These are phyloP conservation scores for Paguma larvata DNA, from an alignment of 2,797 vertebrate genomes.

Conservation along the genomic window DNA sequence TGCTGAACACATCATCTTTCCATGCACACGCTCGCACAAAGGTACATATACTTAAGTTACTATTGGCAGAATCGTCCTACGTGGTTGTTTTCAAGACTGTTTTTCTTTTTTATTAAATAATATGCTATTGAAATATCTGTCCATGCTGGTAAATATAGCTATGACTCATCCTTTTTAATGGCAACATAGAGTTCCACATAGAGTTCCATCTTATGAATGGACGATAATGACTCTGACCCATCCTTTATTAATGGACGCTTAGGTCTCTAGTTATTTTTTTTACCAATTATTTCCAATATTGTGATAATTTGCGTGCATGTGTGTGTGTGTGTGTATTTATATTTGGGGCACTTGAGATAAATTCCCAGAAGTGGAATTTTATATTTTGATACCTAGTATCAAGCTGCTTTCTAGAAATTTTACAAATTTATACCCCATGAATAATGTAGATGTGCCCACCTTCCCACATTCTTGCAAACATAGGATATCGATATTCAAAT, in stretches of 20 bases:
- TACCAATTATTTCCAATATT: background rate
- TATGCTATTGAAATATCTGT: conserved; percentile 1
- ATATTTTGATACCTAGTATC: background rate
- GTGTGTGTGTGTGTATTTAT: background rate
- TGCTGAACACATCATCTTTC: background rate
- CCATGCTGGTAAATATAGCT: background rate
- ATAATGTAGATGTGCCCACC: background rate
- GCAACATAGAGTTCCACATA: background rate
- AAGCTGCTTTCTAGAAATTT: background rate
- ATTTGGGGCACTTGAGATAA: background rate
- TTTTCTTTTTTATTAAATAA: conserved; percentile 13
- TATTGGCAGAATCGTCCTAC: background rate
- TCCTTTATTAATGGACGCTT: background rate
- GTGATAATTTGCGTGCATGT: background rate
- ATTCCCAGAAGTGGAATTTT: conserved; percentile 8
- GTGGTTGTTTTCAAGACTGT: background rate
- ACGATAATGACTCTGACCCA: conserved; percentile 17
- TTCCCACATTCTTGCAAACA: conserved; percentile 21
- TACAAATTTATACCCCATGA: background rate
- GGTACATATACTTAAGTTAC: background rate
- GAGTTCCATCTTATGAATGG: background rate
- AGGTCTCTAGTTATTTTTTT: background rate
- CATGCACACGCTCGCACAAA: background rate
- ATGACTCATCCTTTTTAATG: conserved; percentile 21
- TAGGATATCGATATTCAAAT: background rate